Conservation (phyloP, 1,140 invertebrate genomes). For the Bombus balteatus region DNA sequence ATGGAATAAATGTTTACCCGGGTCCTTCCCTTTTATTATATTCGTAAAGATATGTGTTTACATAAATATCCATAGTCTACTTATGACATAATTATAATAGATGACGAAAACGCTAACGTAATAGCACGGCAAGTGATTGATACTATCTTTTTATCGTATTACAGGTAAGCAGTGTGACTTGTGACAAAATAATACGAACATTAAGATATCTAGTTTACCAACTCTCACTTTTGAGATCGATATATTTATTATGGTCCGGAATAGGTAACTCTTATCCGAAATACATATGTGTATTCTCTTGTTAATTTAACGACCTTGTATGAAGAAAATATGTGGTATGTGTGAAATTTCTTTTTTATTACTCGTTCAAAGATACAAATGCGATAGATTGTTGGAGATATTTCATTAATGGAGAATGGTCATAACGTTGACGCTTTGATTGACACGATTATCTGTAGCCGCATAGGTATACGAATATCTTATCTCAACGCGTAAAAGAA, state of each 20-base stretch:
- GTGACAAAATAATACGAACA: background rate
- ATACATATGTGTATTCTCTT: background rate
- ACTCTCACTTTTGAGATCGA: background rate
- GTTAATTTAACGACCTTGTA: background rate
- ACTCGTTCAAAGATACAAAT: background rate
- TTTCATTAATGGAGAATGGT: conserved; percentile 19
- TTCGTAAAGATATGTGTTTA: background rate
- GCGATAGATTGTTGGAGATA: background rate
- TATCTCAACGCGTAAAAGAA: conserved; percentile 18
- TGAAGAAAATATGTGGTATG: background rate
- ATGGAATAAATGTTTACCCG: background rate
- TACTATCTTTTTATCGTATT: conserved; percentile 17
- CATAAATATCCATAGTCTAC: background rate
- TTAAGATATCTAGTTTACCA: background rate
- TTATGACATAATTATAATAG: conserved; percentile 24
- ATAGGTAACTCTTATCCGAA: background rate
- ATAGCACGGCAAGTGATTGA: background rate
- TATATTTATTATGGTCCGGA: background rate
- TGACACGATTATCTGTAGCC: conserved; percentile 8
- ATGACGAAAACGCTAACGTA: background rate
- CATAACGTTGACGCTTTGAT: background rate
- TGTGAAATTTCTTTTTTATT: conserved; percentile 10
- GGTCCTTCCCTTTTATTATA: background rate
- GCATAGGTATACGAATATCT: conserved; percentile 12
- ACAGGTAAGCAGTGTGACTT: background rate